A percentile compares a stretch with the other conserved stretches of the same genome.
phyloP scores from a whole-genome alignment of 2,888 invertebrate species.

The Cyclophora punctaria region DNA sequence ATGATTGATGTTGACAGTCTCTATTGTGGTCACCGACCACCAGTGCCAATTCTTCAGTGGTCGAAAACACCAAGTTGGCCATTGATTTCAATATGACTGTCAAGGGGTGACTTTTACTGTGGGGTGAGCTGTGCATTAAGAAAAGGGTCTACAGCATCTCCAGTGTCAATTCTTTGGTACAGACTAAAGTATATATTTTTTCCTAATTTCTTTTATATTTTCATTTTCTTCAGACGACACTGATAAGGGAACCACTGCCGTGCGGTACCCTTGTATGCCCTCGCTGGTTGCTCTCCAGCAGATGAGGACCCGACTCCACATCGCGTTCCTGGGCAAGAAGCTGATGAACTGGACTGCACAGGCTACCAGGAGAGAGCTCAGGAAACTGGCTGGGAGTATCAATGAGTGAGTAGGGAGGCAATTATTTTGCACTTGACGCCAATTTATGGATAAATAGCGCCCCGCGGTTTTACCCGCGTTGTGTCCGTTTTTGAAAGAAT shows the following conservation, averaged over 20 bases:
- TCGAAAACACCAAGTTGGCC: too few species aligned
- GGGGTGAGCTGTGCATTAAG: too few species aligned
- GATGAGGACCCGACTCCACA: slow-evolving; percentile 56
- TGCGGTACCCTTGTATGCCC: slow-evolving; percentile 51
- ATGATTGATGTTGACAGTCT: slow-evolving; percentile 2
- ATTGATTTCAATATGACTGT: too few species aligned
- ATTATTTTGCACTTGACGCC: too few species aligned
- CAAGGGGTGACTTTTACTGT: neutral
- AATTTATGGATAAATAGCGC: too few species aligned
- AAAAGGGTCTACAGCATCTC: neutral
- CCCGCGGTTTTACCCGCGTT: too few species aligned
- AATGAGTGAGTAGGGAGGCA: too few species aligned
- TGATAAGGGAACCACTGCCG: slow-evolving; percentile 11
- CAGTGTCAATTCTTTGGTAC: neutral
- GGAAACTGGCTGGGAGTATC: slow-evolving; percentile 32
- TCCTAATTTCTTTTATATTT: too few species aligned
- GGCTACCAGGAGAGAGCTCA: slow-evolving; percentile 47
- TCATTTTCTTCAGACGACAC: slow-evolving; percentile 17
- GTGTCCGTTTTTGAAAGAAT: too few species aligned
- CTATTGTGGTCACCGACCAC: neutral
- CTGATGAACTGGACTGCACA: slow-evolving; percentile 63
- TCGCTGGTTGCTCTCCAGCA: slow-evolving; percentile 57
- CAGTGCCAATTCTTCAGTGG: too few species aligned
- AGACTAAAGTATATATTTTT: neutral
- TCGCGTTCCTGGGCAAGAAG: slow-evolving; percentile 49